Evolutionary conservation across 2,113 vertebrate genomes (phyloP).

Genomic region (Origma solitaria): DNA sequence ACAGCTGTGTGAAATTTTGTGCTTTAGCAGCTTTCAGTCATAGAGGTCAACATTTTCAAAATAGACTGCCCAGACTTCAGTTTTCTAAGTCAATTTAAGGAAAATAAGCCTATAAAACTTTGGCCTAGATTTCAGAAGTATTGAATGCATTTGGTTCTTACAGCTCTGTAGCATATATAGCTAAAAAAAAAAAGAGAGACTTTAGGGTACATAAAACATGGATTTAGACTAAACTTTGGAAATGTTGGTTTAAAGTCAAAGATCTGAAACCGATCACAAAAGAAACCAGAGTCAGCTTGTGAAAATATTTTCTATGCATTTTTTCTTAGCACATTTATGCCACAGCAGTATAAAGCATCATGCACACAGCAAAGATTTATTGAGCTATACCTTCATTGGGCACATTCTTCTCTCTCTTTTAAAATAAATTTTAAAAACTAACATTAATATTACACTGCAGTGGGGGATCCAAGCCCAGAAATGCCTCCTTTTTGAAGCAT

Average conservation of each 20-base stretch:
- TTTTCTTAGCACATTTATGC: constrained; percentile 12
- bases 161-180: background rate
- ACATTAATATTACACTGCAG: background rate
- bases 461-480: background rate
- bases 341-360: background rate
- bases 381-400: background rate
- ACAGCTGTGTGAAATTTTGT: background rate
- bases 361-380: background rate
- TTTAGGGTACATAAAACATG: background rate
- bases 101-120: background rate
- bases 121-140: background rate
- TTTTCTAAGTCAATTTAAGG: background rate
- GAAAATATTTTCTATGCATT: constrained; percentile 22
- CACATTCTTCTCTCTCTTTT: background rate
- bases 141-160: background rate
- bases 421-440: background rate
- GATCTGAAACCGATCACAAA: background rate
- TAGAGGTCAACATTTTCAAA: background rate
- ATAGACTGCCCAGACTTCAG: background rate
- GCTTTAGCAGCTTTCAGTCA: background rate
- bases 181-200: background rate
- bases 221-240: background rate
- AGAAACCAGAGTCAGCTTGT: background rate
- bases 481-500: background rate
- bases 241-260: background rate